phyloP scores from a whole-genome alignment of 2,888 invertebrate species.

The Ophioninae sp. region DNA sequence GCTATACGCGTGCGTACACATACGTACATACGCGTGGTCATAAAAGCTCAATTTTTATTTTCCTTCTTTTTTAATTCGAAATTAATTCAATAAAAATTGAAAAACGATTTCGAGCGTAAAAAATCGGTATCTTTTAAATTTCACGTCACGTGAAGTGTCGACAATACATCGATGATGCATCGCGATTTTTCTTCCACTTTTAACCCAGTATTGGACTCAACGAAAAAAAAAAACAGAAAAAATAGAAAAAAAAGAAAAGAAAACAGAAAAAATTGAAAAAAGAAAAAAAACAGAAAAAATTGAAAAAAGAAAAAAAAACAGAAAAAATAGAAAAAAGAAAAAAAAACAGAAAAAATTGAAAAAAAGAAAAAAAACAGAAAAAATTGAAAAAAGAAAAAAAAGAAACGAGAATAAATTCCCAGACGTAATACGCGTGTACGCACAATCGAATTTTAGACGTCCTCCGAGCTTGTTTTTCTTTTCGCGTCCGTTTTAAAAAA shows the following conservation, averaged over 20 bases:
- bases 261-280: no score
- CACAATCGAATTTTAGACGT: slow-evolving; percentile 4
- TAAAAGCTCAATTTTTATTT: neutral
- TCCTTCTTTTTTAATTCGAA: neutral
- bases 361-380: neutral
- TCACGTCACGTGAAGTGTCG: no score
- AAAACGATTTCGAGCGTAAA: neutral
- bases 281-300: no score
- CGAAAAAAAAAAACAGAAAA: neutral
- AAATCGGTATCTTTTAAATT: neutral
- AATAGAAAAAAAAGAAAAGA: no score
- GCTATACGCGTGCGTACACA: neutral
- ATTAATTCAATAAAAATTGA: neutral
- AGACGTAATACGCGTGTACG: neutral
- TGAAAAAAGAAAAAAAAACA: neutral
- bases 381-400: no score
- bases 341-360: no score
- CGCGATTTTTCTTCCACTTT: neutral
- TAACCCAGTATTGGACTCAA: neutral
- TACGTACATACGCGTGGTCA: neutral
- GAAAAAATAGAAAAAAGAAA: neutral
- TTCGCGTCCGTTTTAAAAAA: slow-evolving; percentile 14
- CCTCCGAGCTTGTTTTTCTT: neutral
- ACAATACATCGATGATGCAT: neutral
- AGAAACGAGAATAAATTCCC: neutral